Evolutionary conservation across 2,797 vertebrate species (phyloP), one percentile per base, ranked within the genome.

Genomic region (Galago senegalensis): DNA sequence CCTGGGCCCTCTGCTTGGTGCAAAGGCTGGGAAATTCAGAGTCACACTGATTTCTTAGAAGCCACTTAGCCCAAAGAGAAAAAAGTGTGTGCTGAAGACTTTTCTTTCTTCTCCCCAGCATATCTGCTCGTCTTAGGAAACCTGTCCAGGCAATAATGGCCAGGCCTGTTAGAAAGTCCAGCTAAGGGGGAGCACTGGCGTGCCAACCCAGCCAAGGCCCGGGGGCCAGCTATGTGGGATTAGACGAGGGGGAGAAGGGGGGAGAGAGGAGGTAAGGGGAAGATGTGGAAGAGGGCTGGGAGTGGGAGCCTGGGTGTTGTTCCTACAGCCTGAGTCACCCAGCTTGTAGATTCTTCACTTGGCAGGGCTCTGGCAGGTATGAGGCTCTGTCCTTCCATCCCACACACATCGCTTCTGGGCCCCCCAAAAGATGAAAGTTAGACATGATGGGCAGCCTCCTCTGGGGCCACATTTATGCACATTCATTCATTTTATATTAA

Each of bases 21-120:
- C n/a, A 6, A 87, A 96, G 87, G 53, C 94, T 96, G 89, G 91
- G 94, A 87, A 82, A 63, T 31, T 72, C 20, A 61, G 65, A 27
- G 43, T 56, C n/a, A 21, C 11, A 0, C 7, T 2, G 56, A 25
- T 89, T 89, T 56, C 85, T 69, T 34, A 77, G 85, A 14, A 53
- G 83, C n/a, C 49, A 21, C 89, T 25, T 43, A 65, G 79, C 23
- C 63, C 80, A 23, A 46, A 96, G 25, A 58, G 27, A 23, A 69
- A 53, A 8, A 9, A 27, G 34, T 18, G 5, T 4, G 34, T n/a
- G 82, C 81, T 23, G 2, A 61, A 70, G 69, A 11, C 49, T 10
- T n/a, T 31, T 21, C 46, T 31, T 58, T 91, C 80, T 34, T 79
- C 31, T 82, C 40, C 7, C 17, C 7, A 12, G 65, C 16, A 0